phyloP scores from a whole-genome alignment of 2,888 invertebrate species.

The Trissolcus japonicus region DNA sequence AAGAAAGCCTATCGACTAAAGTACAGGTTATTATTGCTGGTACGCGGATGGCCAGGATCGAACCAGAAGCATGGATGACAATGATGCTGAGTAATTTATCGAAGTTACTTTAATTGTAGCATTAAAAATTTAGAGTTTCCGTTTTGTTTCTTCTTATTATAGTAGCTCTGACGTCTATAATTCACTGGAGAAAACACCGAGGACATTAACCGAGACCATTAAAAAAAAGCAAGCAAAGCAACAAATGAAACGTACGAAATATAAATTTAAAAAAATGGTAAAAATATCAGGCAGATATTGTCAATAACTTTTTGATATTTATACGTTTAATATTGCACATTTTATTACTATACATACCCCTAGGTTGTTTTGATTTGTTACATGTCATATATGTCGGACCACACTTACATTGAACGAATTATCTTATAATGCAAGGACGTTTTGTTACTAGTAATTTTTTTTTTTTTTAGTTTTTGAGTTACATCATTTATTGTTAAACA shows the following conservation, averaged over 20 bases:
- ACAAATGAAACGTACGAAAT: background rate
- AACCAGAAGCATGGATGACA: too few relatives aligned
- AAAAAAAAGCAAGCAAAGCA: background rate
- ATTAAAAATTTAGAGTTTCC: conserved; percentile 16
- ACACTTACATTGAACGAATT: conserved; percentile 19
- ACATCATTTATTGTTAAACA: conserved; percentile 35
- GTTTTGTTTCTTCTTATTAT: conserved; percentile 6
- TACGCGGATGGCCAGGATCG: too few relatives aligned
- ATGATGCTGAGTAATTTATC: conserved; percentile 2
- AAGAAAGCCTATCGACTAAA: too few relatives aligned
- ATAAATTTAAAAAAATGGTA: background rate
- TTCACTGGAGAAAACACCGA: conserved; percentile 41
- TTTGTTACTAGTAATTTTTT: conserved; percentile 21
- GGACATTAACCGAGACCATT: conserved; percentile 1
- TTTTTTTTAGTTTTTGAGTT: too few relatives aligned
- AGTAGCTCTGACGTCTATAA: conserved; percentile 37
- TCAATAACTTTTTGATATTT: conserved; percentile 39
- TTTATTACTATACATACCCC: conserved; percentile 28
- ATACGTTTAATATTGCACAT: conserved; percentile 46
- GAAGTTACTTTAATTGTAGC: conserved; percentile 4
- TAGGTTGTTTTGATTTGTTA: conserved; percentile 42
- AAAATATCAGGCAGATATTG: conserved; percentile 18
- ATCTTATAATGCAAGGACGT: conserved; percentile 5
- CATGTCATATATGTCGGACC: conserved; percentile 12
- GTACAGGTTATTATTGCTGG: background rate